A percentile compares a stretch with the other conserved stretches of the same genome.
Conservation (phyloP, 1,140 invertebrate genomes). For the Cecropterus lyciades region DNA sequence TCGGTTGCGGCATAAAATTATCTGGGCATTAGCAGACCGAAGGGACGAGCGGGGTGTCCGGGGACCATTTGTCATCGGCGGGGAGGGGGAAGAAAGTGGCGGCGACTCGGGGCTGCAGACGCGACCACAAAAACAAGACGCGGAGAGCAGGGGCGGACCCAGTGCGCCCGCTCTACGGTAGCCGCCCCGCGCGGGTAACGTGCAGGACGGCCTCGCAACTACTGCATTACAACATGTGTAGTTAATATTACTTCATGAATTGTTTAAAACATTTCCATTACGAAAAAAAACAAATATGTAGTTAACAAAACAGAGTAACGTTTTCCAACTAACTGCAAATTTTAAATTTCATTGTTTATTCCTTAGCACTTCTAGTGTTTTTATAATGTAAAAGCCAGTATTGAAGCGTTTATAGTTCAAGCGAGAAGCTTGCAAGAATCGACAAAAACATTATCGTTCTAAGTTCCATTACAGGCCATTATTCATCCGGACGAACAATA, state of each 20-base stretch:
- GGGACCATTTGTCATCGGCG: conserved; percentile 81
- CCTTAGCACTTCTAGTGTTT: not conserved
- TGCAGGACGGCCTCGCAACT: not conserved
- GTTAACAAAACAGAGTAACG: not conserved
- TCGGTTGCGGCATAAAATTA: conserved; percentile 74
- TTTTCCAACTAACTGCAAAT: not conserved
- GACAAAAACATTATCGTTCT: not conserved
- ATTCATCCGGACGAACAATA: conserved; percentile 21
- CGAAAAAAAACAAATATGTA: not conserved
- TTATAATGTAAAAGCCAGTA: no score
- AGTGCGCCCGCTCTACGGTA: conserved; percentile 37
- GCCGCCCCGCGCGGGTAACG: conserved; percentile 33
- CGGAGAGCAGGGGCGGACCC: conserved; percentile 57
- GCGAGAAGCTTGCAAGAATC: not conserved
- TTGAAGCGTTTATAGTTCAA: not conserved
- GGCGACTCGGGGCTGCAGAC: conserved; percentile 83
- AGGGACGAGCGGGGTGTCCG: conserved; percentile 54
- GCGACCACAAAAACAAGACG: conserved; percentile 78
- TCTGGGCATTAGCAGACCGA: conserved; percentile 69
- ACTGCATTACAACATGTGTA: not conserved
- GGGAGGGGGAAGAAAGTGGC: conserved; percentile 59
- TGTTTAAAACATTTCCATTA: no score
- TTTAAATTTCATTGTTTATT: not conserved
- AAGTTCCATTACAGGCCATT: conserved; percentile 13
- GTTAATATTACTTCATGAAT: not conserved